Percentiles rank a stretch among this genome's conserved stretches.
phyloP scores from a whole-genome alignment of 2,888 invertebrate genomes.

The Gortyna flavago region DNA sequence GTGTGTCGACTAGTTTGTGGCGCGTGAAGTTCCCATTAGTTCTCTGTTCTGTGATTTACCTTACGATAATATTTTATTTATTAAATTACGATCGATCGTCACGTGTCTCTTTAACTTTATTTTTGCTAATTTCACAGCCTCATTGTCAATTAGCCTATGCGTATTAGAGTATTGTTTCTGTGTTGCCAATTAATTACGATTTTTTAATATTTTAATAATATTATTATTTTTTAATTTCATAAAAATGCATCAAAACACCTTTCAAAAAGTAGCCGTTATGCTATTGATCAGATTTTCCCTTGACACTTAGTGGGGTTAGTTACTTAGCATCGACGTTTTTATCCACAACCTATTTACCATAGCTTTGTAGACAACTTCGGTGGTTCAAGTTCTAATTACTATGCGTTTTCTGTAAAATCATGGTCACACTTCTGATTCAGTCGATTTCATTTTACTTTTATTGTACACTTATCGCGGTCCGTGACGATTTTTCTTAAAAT shows the following conservation, averaged over 20 bases:
- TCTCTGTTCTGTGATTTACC: conserved; percentile 81
- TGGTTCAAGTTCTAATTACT: conserved; percentile 71
- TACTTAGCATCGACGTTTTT: conserved; percentile 72
- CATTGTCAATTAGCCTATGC: conserved; percentile 90
- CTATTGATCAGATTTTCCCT: conserved; percentile 86
- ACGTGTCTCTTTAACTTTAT: conserved; percentile 80
- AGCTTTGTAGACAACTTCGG: conserved; percentile 75
- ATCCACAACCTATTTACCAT: conserved; percentile 78
- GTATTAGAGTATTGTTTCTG: conserved; percentile 90
- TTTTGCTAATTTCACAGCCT: conserved; percentile 91
- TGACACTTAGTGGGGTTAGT: conserved; percentile 85
- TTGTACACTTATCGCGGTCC: conserved; percentile 15
- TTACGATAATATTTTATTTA: conserved; percentile 81
- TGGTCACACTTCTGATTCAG: conserved; percentile 42
- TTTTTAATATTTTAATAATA: conserved; percentile 77
- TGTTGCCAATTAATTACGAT: conserved; percentile 88
- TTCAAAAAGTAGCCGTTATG: conserved; percentile 89
- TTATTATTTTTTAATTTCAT: conserved; percentile 76
- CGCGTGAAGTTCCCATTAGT: conserved; percentile 51
- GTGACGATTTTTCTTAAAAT: conserved; percentile 47
- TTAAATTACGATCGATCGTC: conserved; percentile 86
- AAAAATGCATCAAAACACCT: conserved; percentile 89
- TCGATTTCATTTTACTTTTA: conserved; percentile 25
- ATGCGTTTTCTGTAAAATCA: conserved; percentile 8
- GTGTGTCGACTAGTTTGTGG: conserved; percentile 50